Evolutionary conservation across 1,140 invertebrate genomes (phyloP).

Genomic region (Hylyphantes graminicola): DNA sequence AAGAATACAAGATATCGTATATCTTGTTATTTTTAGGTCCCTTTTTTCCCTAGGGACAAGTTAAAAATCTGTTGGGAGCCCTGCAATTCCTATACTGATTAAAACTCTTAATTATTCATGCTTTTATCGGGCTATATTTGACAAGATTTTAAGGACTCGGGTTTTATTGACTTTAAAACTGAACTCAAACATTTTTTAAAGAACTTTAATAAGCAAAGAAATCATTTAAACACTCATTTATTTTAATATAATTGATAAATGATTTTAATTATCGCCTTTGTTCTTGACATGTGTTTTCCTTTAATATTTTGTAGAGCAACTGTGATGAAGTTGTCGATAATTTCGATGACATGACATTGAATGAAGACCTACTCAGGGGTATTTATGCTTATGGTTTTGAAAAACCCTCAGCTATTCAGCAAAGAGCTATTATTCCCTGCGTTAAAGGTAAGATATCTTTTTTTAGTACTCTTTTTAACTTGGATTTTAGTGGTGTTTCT

Average conservation of each 20-base stretch:
- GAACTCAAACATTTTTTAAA: too few species aligned
- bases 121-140: too few species aligned
- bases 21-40: too few species aligned
- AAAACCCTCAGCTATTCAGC: conserved; percentile 99
- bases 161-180: too few species aligned
- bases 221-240: not conserved
- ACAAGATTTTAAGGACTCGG: too few species aligned
- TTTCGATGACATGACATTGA: conserved; percentile 98
- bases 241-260: conserved; percentile 1
- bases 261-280: not conserved
- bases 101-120: too few species aligned
- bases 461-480: not conserved
- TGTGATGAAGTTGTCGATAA: conserved; percentile 90
- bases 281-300: not conserved
- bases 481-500: too few species aligned
- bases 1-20: too few species aligned
- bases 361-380: conserved; percentile 87
- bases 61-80: too few species aligned
- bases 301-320: conserved; percentile 68
- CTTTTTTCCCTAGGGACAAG: too few species aligned
- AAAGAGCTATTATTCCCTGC: conserved; percentile 98
- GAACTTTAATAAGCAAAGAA: too few species aligned
- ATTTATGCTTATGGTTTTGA: conserved; percentile 99
- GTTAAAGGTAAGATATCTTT: conserved; percentile 74
- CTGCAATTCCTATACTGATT: too few species aligned